Conservation (phyloP, 2,113 vertebrate genomes). For the Salminus brasiliensis region DNA sequence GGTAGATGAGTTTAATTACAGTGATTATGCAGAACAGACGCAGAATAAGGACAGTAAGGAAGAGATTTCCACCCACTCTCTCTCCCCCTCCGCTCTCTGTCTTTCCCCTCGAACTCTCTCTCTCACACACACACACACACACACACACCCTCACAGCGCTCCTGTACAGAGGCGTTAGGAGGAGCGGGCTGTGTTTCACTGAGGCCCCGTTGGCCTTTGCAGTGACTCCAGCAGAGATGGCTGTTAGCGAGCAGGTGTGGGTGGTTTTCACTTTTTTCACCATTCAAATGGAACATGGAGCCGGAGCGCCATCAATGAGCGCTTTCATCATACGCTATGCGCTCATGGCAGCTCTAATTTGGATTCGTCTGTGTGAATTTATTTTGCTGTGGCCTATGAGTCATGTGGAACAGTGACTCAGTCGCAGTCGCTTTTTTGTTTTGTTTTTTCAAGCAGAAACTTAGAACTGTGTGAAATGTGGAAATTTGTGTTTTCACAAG, state of each 20-base stretch:
- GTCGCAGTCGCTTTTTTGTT: neutral
- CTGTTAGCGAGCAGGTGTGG: conserved; percentile 28
- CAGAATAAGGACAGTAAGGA: conserved; percentile 1
- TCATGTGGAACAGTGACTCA: conserved; percentile 10
- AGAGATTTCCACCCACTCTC: conserved; percentile 26
- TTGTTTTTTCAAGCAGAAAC: neutral
- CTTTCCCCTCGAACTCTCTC: conserved; percentile 2
- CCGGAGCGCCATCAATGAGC: neutral
- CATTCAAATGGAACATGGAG: conserved; percentile 13
- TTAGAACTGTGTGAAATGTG: neutral
- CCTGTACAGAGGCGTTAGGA: conserved; percentile 19
- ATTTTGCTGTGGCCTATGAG: neutral
- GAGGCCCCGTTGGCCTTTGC: conserved; percentile 6
- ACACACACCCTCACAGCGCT: conserved; percentile 33
- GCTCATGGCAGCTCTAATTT: neutral
- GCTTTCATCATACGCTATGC: neutral
- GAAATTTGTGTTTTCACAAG: neutral
- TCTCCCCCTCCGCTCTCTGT: conserved; percentile 33
- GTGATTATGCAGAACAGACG: neutral
- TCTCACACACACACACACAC: neutral
- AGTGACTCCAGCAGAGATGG: conserved; percentile 1
- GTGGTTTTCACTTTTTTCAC: conserved; percentile 27
- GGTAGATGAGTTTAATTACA: conserved; percentile 24
- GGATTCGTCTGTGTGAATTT: conserved; percentile 13
- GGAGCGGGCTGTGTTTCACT: neutral